These are phyloP conservation scores for Notarius quadriscutis DNA, from an alignment of 2,113 vertebrate genomes.

Conservation along the genomic window DNA sequence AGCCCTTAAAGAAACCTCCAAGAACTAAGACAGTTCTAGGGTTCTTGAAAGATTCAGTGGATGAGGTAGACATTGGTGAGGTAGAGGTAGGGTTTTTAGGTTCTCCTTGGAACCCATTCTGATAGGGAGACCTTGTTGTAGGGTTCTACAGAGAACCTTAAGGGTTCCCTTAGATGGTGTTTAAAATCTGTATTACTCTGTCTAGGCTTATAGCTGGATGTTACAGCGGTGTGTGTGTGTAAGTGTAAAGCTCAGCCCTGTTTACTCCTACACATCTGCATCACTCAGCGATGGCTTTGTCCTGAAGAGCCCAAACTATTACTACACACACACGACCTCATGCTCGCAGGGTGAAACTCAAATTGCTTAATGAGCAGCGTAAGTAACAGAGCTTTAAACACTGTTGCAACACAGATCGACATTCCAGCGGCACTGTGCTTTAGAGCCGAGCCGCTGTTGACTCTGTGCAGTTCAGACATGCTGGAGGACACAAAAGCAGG, in stretches of 20 bases:
- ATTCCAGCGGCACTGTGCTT: conserved; percentile 49
- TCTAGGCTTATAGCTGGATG: background rate
- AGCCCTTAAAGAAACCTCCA: background rate
- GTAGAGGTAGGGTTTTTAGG: background rate
- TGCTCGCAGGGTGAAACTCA: conserved; percentile 22
- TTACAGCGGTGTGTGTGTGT: background rate
- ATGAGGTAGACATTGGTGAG: background rate
- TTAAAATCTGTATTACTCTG: background rate
- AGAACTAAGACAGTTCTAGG: background rate
- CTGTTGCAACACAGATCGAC: conserved; percentile 52
- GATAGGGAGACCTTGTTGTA: background rate
- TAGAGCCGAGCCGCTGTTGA: conserved; percentile 50
- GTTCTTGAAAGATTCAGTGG: background rate
- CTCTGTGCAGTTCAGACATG: conserved; percentile 55
- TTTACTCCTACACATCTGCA: conserved; percentile 29
- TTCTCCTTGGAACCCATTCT: background rate
- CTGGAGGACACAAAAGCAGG: conserved; percentile 48
- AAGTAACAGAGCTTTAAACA: conserved; percentile 47
- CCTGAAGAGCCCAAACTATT: no score
- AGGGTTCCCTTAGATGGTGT: background rate
- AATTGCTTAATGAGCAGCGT: conserved; percentile 54
- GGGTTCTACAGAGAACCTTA: background rate
- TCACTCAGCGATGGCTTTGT: background rate
- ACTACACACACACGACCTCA: conserved; percentile 25
- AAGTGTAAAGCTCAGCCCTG: background rate